phyloP scores from a whole-genome alignment of 1,140 invertebrate species.

The Bombus soroeensis region DNA sequence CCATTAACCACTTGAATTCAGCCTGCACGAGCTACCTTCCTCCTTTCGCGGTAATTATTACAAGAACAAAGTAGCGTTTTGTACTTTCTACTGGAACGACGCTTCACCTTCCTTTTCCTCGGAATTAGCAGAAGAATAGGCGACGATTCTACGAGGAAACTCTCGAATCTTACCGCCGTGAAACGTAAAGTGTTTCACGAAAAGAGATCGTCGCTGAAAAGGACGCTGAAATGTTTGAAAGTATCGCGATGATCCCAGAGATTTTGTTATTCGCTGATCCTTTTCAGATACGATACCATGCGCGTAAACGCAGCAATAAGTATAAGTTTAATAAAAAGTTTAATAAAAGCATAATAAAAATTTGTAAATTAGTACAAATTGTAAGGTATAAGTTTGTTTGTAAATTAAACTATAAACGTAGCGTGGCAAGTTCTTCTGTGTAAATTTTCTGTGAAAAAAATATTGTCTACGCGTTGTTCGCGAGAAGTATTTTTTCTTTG shows the following conservation, averaged over 20 bases:
- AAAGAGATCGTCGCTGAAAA: background rate
- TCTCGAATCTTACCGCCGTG: background rate
- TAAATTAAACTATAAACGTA: no score
- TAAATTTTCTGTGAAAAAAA: no score
- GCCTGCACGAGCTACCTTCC: background rate
- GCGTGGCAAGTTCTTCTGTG: no score
- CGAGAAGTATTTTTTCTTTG: no score
- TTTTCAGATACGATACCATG: background rate
- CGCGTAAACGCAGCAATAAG: no score
- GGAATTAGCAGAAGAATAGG: background rate
- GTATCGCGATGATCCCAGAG: background rate
- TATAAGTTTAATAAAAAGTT: no score
- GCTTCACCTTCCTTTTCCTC: background rate
- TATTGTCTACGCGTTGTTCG: no score
- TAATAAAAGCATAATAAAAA: no score
- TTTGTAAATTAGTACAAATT: no score
- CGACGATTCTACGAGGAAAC: background rate
- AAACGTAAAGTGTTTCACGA: background rate
- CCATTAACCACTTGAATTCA: slow-evolving; percentile 23
- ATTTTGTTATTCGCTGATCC: no score
- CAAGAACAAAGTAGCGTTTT: slow-evolving; percentile 27
- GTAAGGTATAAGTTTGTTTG: no score
- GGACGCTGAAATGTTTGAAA: background rate
- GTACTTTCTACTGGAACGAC: background rate
- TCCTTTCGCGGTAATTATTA: slow-evolving; percentile 10